phyloP scores from a whole-genome alignment of 2,888 invertebrate species.

The Cataglyphis rosenhaueri region DNA sequence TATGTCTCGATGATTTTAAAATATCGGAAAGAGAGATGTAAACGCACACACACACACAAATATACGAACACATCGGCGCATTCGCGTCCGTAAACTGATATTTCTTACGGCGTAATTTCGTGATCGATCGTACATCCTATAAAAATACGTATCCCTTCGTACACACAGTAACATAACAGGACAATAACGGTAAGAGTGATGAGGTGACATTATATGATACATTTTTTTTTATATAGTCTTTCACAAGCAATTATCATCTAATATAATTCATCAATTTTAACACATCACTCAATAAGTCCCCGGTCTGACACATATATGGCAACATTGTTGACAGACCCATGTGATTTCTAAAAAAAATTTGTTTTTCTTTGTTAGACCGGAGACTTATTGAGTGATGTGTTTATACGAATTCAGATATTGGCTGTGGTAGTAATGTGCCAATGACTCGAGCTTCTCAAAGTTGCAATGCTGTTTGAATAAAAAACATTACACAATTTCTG shows the following conservation, averaged over 20 bases:
- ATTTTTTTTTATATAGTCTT: conserved; percentile 9
- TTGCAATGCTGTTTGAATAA: neutral
- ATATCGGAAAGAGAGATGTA: neutral
- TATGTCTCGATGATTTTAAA: conserved; percentile 19
- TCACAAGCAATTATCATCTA: conserved; percentile 5
- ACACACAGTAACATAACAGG: conserved; percentile 1
- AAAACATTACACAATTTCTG: neutral
- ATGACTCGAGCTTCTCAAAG: neutral
- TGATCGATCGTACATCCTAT: conserved; percentile 45
- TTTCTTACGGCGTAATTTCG: conserved; percentile 43
- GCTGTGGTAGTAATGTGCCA: neutral
- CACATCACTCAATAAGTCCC: too few relatives aligned
- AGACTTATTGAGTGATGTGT: too few relatives aligned
- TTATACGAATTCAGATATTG: neutral
- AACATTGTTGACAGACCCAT: too few relatives aligned
- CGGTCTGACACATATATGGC: too few relatives aligned
- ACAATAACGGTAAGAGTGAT: conserved; percentile 4
- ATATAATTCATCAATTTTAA: conserved; percentile 2
- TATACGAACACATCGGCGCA: neutral
- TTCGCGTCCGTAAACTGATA: conserved; percentile 6
- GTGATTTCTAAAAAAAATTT: too few relatives aligned
- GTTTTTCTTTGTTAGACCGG: too few relatives aligned
- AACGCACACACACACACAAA: neutral
- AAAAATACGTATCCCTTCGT: conserved; percentile 40
- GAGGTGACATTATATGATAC: conserved; percentile 9